Evolutionary conservation across 1,140 invertebrate genomes (phyloP), one percentile per base, ranked within the genome.

Genomic region (Trachymyrmex septentrionalis): DNA sequence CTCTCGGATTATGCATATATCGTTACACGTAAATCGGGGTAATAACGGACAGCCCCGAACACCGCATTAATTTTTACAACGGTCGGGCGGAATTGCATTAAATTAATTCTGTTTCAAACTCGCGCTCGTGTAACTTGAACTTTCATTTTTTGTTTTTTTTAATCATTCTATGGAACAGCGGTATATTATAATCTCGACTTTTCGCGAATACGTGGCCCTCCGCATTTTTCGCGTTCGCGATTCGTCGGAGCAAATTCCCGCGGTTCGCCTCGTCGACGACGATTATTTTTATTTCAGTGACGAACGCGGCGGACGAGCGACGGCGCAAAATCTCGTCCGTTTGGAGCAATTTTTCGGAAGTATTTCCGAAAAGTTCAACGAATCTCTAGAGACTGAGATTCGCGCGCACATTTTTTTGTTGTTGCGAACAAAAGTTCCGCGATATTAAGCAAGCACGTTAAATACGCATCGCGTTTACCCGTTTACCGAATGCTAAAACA

Each of bases 51-150:
- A 9, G 53, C 69, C n/a, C 53, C 80, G 67, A 82, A 82, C 55
- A 24, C 67, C 34, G 55, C 80, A 75, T 84, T 84, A 84, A 84
- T 75, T 84, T 84, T 84, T 84, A 84, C 80, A 84, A 84, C 55
- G 57, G 16, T 84, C 80, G 14, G 57, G 0, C 24, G 27, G 30
- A 84, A 84, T 84, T 73, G 80, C 80, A 57, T 84, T 75, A 84
- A 84, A 84, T 75, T 61, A 50, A 84, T 72, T 73, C 44, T 61
- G 80, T 75, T 84, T 73, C 80, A 84, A 73, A 84, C 55, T 75
- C 44, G 55, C 55, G 57, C n/a, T 57, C 80, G 66, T 61, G 21
- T 63, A 84, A 75, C 63, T 50, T 34, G 38, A 84, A 84, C 66
- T 69, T 50, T 69, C n/a, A 12, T 19, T 21, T 69, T 21, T 38